phyloP scores from a whole-genome alignment of 2,888 invertebrate species.

The Oxystoma pomonae region DNA sequence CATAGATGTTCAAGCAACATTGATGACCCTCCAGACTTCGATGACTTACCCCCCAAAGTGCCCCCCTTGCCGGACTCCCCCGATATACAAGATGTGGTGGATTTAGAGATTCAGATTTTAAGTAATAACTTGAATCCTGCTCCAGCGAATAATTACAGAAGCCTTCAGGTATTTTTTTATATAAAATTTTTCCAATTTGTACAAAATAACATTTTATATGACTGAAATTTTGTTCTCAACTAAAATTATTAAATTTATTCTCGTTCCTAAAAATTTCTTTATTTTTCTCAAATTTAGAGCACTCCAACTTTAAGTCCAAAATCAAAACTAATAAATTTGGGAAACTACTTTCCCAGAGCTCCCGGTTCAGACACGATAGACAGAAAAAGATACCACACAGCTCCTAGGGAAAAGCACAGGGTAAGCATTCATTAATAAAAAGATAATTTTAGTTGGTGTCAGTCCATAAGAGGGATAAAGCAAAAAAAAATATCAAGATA shows the following conservation, averaged over 20 bases:
- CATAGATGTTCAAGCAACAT: conserved; percentile 28
- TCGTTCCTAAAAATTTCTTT: too few relatives aligned
- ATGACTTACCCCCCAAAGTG: conserved; percentile 38
- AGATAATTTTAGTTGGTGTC: too few relatives aligned
- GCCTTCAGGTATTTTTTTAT: neutral
- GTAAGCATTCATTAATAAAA: too few relatives aligned
- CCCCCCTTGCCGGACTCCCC: conserved; percentile 44
- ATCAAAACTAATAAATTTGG: conserved; percentile 45
- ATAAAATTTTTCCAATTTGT: too few relatives aligned
- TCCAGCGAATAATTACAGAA: neutral
- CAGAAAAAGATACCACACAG: conserved; percentile 56
- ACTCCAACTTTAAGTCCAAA: conserved; percentile 44
- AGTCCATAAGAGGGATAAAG: too few relatives aligned
- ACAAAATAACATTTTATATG: too few relatives aligned
- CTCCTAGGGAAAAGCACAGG: conserved; percentile 57
- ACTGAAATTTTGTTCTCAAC: too few relatives aligned
- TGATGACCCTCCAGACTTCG: conserved; percentile 30
- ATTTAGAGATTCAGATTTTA: neutral
- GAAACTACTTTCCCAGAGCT: conserved; percentile 45
- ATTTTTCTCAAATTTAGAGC: too few relatives aligned
- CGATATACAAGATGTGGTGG: conserved; percentile 27
- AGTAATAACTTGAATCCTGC: neutral
- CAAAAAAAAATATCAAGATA: too few relatives aligned
- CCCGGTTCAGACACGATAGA: conserved; percentile 46
- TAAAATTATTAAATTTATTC: too few relatives aligned